phyloP scores from a whole-genome alignment of 2,888 invertebrate species.

The Sipha maydis region DNA sequence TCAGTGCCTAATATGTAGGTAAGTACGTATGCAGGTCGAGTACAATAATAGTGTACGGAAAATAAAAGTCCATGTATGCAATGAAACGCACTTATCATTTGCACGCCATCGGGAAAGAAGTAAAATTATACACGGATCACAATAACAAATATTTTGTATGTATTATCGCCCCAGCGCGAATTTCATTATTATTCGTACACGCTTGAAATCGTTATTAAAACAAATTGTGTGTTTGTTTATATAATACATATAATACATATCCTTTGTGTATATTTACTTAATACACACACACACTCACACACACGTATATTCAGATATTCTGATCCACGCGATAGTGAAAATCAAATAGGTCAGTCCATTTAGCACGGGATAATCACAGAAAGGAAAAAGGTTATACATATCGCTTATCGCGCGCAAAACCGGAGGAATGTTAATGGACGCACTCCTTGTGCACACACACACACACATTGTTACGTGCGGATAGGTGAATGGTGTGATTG shows the following conservation, averaged over 20 bases:
- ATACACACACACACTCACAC: neutral
- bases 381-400: conserved; percentile 3
- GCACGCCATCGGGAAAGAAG: neutral
- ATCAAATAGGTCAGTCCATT: conserved; percentile 47
- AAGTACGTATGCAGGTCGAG: no score
- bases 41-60: neutral
- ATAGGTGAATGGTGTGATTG: neutral
- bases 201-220: neutral
- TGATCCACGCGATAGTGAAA: conserved; percentile 35
- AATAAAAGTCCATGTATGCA: neutral
- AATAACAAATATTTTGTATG: neutral
- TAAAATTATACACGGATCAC: neutral
- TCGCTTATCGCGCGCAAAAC: conserved; percentile 12
- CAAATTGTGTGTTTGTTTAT: neutral
- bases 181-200: neutral
- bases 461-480: neutral
- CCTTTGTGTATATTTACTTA: neutral
- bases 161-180: neutral
- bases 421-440: conserved; percentile 52
- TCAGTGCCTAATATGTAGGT: no score
- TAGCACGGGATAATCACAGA: neutral
- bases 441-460: neutral
- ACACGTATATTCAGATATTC: neutral
- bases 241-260: neutral
- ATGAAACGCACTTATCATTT: neutral